phyloP scores from a whole-genome alignment of 2,797 vertebrate genomes.

The Microctenopoma lineatum region DNA sequence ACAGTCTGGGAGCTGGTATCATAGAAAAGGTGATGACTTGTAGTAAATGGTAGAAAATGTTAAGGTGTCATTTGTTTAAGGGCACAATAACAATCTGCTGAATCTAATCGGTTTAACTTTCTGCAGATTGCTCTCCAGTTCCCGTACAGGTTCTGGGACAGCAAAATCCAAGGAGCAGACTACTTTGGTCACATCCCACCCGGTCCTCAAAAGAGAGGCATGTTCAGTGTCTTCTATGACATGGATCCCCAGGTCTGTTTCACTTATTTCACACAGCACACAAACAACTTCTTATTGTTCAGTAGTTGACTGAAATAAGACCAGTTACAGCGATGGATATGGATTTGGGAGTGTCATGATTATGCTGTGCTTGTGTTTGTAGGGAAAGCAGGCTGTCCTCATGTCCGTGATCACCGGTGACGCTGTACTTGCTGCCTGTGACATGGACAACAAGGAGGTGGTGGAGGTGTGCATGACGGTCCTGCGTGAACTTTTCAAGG shows the following conservation, averaged over 20 bases:
- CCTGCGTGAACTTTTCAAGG: conserved; percentile 92
- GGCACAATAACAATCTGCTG: neutral
- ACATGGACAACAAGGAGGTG: conserved; percentile 90
- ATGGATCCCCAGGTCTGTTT: conserved; percentile 91
- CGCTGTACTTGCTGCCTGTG: conserved; percentile 85
- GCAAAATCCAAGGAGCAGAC: conserved; percentile 95
- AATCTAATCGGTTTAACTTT: neutral
- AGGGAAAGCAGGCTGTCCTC: conserved; percentile 94
- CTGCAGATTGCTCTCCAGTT: conserved; percentile 93
- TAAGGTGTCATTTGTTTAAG: neutral
- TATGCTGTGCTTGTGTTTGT: conserved; percentile 11
- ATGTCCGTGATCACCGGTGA: conserved; percentile 97
- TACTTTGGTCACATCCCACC: conserved; percentile 95
- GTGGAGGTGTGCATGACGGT: conserved; percentile 89
- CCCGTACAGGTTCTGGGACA: conserved; percentile 95
- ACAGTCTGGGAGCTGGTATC: conserved; percentile 93
- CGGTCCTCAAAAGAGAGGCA: conserved; percentile 88
- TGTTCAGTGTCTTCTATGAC: conserved; percentile 97
- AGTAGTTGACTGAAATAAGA: neutral
- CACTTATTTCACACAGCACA: conserved; percentile 2
- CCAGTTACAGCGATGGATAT: neutral
- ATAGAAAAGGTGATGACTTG: conserved; percentile 90
- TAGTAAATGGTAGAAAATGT: no score
- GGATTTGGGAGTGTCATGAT: neutral
- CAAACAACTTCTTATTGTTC: neutral